A percentile compares a stretch with the other conserved stretches of the same genome.
Conservation (phyloP, 2,113 vertebrate species). For the Varanus salvator region DNA sequence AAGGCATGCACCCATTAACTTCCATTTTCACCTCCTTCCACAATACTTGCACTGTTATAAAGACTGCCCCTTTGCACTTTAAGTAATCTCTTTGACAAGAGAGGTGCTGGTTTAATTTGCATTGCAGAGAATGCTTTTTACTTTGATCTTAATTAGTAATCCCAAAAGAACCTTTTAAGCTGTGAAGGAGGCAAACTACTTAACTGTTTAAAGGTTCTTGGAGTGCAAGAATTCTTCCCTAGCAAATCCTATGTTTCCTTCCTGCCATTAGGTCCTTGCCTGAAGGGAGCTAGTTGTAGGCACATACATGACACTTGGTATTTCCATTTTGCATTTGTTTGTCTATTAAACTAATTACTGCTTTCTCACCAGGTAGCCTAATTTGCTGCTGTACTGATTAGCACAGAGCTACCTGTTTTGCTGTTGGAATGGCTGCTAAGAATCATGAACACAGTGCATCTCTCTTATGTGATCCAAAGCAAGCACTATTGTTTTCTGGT, state of each 20-base stretch:
- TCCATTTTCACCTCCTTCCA: neutral
- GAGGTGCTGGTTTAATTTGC: neutral
- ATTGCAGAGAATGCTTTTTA: neutral
- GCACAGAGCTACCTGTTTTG: neutral
- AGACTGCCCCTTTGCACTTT: neutral
- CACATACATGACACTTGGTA: neutral
- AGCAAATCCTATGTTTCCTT: neutral
- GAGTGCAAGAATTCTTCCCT: neutral
- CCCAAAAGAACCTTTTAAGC: neutral
- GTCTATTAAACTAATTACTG: neutral
- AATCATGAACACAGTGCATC: neutral
- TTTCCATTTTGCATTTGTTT: neutral
- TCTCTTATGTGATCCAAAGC: neutral
- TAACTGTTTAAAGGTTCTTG: neutral
- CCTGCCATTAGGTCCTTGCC: neutral
- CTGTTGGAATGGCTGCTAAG: neutral
- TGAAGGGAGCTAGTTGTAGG: neutral
- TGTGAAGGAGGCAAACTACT: neutral
- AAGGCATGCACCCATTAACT: too few relatives aligned
- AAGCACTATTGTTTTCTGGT: neutral
- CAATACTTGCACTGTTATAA: neutral
- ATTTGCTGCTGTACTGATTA: neutral
- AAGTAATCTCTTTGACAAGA: neutral
- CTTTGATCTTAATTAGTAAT: neutral
- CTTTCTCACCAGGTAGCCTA: neutral